Base-by-base conservation (phyloP, 2,797 vertebrate species). In the Adelosebastes latens region DNA sequence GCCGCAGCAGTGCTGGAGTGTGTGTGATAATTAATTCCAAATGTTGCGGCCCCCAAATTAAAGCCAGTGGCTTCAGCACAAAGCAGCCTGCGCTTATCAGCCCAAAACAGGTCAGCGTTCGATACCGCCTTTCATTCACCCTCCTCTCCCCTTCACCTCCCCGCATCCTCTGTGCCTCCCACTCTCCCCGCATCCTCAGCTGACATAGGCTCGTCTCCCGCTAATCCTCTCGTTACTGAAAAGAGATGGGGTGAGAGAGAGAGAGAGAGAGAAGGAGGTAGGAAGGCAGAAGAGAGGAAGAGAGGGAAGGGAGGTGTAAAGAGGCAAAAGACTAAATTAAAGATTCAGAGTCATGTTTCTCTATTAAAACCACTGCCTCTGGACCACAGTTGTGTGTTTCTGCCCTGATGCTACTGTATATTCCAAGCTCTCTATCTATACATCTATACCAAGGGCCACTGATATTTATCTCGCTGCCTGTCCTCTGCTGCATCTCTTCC, bases 51-150 rank as follows among this genome's bases (percentile, higher is more conserved):
- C 92, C 92, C 87, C 85, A 93, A 95, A 95, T 95, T 94, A 94
- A 95, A 96, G 94, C 91, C 89, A 94, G 94, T 94, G 88, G 91
- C 93, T 94, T 91, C 82, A 56, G 89, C 93, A 94, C 89, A 92
- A 93, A 94, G 93, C 90, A 89, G 86, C 86, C 83, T 27, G 79
- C 53, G 91, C 95, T 96, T 96, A 96, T 96, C 95, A 94, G 91
- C 94, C 88, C 93, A 90, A 95, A 96, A 94, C 96, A 96, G 95
- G 95, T 96, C 95, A 96, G 94, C 85, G 85, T 92, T 92, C 91
- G 93, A 95, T 95, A 92, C 90, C 81, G 94, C 94, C 90, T 93
- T 93, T 94, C 93, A 93, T 93, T 92, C 87, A 90, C 79, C 87
- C 88, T 89, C 88, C 83, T 78, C 89, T 89, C 89, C 89, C 84